Base-by-base conservation (phyloP, 1,140 invertebrate species). In the Asbolus verrucosus region DNA sequence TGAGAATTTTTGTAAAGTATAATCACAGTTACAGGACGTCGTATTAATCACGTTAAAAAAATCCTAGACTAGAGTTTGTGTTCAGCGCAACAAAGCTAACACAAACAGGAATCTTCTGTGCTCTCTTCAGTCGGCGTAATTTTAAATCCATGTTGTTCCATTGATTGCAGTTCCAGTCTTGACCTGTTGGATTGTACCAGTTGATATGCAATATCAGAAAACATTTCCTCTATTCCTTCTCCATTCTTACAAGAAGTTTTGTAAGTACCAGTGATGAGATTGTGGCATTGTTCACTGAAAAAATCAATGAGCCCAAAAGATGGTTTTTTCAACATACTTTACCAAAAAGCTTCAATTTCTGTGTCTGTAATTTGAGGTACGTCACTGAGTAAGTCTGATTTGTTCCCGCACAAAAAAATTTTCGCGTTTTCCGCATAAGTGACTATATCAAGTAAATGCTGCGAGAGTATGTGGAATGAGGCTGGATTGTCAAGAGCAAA, bases 371-470 rank as follows among this genome's bases (percentile, higher is more conserved):
- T 92, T 84, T 91, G 88, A 54, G 90, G 88, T 43, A 86, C 87
- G 9, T 84, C 82, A 11, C 87, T 87, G 73, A 92, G 90, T 19
- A 95, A 80, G 81, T 97, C 94, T 67, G 86, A 88, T 82, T 96
- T 96, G 78, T 96, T 97, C 27, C 94, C 94, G 83, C 94, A 95
- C 11, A 97, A 85, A 82, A 94, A 96, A 80, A 97, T 95, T 83
- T 95, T 95, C 0, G 94, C 94, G 84, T 94, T 96, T 82, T 96
- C 94, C 30, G 94, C 94, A 82, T 95, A 95, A 1, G 92, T 93
- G 0, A 95, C 93, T 77, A 96, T 94, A 78, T 97, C 94, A 6
- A 97, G 83, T 16, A 97, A 81, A 81, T 97, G 94, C 81, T 96
- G 94, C 19, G 94, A 93, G 6, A 96, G 81, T n/a, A 94, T 87